A percentile compares a stretch with the other conserved stretches of the same genome.
phyloP scores from a whole-genome alignment of 2,797 vertebrate species.

The Notolabrus celidotus region DNA sequence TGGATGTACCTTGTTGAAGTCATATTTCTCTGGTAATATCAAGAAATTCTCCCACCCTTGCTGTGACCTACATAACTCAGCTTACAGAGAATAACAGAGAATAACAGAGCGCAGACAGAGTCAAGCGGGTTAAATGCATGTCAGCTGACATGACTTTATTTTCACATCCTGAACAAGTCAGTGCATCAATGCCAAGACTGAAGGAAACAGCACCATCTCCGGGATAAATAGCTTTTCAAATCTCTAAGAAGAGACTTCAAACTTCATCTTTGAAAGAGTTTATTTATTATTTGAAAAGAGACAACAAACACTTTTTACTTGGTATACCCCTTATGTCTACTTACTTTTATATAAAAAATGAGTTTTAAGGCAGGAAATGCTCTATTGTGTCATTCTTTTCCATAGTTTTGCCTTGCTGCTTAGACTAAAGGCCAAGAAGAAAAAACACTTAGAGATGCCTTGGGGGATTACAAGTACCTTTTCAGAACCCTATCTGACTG shows the following conservation, averaged over 20 bases:
- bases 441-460: too few species aligned
- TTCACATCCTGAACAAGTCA: not conserved
- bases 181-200: not conserved
- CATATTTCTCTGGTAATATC: constrained; percentile 32
- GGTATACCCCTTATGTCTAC: not conserved
- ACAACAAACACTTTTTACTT: not conserved
- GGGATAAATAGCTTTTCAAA: not conserved
- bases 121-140: constrained; percentile 2
- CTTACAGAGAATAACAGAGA: constrained; percentile 5
- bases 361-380: constrained; percentile 11
- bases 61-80: constrained; percentile 35
- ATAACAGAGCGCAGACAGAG: not conserved
- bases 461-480: too few species aligned
- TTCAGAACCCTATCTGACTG: too few species aligned
- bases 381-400: too few species aligned
- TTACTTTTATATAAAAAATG: not conserved
- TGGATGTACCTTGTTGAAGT: constrained; percentile 10
- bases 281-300: not conserved
- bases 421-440: too few species aligned
- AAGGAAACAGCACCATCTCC: constrained; percentile 20
- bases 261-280: constrained; percentile 1
- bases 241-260: not conserved
- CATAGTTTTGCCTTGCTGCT: too few species aligned
- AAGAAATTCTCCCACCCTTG: not conserved
- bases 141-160: constrained; percentile 22